Base-by-base conservation (phyloP, 2,113 vertebrate genomes). In the Gnathonemus echidnorhynchus region DNA sequence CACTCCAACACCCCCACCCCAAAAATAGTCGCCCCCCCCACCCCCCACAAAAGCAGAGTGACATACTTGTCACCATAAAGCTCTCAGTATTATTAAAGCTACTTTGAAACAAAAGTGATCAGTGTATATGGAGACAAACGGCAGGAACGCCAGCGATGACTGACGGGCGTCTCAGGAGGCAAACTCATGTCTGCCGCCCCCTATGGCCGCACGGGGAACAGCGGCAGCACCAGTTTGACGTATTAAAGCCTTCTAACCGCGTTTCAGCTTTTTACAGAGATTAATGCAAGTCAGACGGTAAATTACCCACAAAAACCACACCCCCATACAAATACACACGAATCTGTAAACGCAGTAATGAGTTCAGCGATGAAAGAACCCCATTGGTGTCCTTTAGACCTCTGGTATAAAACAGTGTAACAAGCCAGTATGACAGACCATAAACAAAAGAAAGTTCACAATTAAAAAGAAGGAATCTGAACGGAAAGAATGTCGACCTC, bases 401-500 rank as follows among this genome's bases (percentile, higher is more conserved):
- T 96, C 96, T 94, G 94, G 97, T 97, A 98, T 97, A 97, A 83
- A 98, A 97, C 96, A 96, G 96, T 95, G 95, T 93, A 95, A 95
- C 95, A 93, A 97, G 97, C 96, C 97, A 97, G 97, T 96, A 97
- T 95, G 97, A 97, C 96, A 95, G 95, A 93, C 95, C 95, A 77
- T 84, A 89, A 90, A 49, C 88, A 93, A 93, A 92, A 94, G 96
- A 95, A 95, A 94, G 83, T 93, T 92, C 90, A 91, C 90, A 92
- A 91, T 91, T 95, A 95, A 94, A 94, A 94, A 89, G 39, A 62
- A 31, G 42, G 35, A 89, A 8, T 96, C 96, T 96, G 96, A 94
- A 96, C 94, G 95, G 93, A 91, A 94, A 90, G 90, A 93, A 90
- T 91, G 92, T 92, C 90, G 90, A 91, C 93, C 92, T 95, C 93